Evolutionary conservation across 2,888 invertebrate genomes (phyloP).

Genomic region (Thysanoteuthis rhombus): DNA sequence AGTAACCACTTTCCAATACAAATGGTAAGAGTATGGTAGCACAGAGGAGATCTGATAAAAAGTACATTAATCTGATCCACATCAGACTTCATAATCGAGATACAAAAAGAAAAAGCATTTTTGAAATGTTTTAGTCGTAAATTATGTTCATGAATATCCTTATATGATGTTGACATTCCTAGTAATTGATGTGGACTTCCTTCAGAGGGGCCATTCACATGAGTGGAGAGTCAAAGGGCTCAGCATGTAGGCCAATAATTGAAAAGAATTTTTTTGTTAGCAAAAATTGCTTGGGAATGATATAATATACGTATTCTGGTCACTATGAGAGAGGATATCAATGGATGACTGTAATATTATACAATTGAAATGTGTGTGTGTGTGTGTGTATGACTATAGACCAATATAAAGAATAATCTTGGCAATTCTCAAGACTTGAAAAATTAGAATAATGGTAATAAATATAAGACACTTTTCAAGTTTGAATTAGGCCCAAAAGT

Average conservation of each 20-base stretch:
- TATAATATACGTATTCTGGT: neutral
- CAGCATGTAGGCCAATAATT: neutral
- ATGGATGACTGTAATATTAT: neutral
- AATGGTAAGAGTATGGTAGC: neutral
- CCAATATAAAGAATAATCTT: neutral
- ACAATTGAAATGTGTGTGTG: neutral
- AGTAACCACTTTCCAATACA: neutral
- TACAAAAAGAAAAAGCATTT: no score
- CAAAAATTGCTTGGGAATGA: neutral
- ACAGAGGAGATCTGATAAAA: neutral
- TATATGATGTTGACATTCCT: neutral
- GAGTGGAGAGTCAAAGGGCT: neutral
- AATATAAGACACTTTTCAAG: neutral
- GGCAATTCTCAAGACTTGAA: neutral
- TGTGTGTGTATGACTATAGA: neutral
- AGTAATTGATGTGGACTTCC: neutral
- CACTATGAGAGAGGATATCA: neutral
- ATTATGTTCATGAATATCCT: neutral
- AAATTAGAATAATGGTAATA: neutral
- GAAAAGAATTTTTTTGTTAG: neutral
- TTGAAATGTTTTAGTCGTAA: neutral
- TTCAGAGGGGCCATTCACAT: neutral
- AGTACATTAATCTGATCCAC: neutral
- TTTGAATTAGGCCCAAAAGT: neutral
- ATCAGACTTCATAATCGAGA: neutral